Evolutionary conservation across 2,797 vertebrate genomes (phyloP).

Genomic region (Tachyglossus aculeatus): DNA sequence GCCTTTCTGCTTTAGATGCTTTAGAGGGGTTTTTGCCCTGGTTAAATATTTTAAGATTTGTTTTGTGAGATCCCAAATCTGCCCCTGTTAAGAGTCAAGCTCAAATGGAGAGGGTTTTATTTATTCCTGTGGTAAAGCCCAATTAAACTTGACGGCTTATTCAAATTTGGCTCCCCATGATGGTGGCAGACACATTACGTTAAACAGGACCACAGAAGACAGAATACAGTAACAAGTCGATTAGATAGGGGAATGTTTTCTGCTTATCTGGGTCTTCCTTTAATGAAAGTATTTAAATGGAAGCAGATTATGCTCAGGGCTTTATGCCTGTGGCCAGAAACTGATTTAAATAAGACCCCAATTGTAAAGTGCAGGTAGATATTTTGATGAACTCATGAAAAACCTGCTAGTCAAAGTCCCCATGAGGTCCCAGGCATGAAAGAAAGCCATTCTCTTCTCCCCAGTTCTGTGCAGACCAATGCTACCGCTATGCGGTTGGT

Average conservation of each 20-base stretch:
- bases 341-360: constrained; percentile 18
- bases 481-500: no score
- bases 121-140: constrained; percentile 56
- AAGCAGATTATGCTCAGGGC: constrained; percentile 1
- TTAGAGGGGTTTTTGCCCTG: background rate
- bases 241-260: constrained; percentile 39
- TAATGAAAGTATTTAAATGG: constrained; percentile 24
- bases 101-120: constrained; percentile 33
- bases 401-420: background rate
- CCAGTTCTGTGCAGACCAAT: background rate
- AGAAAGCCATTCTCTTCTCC: background rate
- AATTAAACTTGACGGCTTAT: constrained; percentile 71
- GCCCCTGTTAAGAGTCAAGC: constrained; percentile 18
- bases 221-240: constrained; percentile 32
- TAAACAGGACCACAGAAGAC: constrained; percentile 59
- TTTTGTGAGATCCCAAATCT: constrained; percentile 4
- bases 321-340: background rate
- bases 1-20: constrained; percentile 8
- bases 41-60: constrained; percentile 4
- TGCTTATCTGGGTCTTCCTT: constrained; percentile 36
- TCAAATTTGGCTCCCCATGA: constrained; percentile 42
- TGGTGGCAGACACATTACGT: constrained; percentile 56
- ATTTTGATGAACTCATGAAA: background rate
- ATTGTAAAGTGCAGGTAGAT: constrained; percentile 8
- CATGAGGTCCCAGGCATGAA: background rate